phyloP scores from a whole-genome alignment of 2,888 invertebrate species.

The Acrobasis suavella region DNA sequence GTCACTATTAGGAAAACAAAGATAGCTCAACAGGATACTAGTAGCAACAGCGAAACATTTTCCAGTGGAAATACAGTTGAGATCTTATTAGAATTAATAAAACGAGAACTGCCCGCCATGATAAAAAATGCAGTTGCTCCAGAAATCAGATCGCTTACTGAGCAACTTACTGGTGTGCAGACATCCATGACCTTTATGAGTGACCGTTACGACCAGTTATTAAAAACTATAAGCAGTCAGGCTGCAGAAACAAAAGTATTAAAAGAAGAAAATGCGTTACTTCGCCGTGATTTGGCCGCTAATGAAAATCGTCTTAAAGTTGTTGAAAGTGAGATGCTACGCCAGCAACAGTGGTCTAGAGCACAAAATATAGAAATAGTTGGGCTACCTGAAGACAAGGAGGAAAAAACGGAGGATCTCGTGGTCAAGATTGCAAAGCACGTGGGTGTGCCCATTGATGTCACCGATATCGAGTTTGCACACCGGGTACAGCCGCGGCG shows the following conservation, averaged over 20 bases:
- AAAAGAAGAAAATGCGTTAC: conserved; percentile 1
- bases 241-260: background rate
- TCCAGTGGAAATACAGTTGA: background rate
- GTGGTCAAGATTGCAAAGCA: background rate
- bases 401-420: conserved; percentile 5
- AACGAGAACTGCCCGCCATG: background rate
- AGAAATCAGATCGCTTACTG: background rate
- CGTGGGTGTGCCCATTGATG: background rate
- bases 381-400: conserved; percentile 21
- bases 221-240: background rate
- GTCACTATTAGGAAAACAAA: background rate
- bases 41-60: background rate
- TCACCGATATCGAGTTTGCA: conserved; percentile 11
- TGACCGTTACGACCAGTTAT: background rate
- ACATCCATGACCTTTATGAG: conserved; percentile 1
- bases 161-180: background rate
- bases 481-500: conserved; percentile 19
- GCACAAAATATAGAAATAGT: conserved; percentile 22
- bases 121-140: background rate
- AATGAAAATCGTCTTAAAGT: conserved; percentile 6
- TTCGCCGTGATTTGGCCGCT: background rate
- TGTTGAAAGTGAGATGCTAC: background rate
- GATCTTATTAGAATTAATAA: background rate
- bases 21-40: background rate
- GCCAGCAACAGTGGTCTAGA: conserved; percentile 22